A percentile compares a stretch with the other conserved stretches of the same genome.
Conservation (phyloP, 2,797 vertebrate genomes). For the Artibeus jamaicensis region DNA sequence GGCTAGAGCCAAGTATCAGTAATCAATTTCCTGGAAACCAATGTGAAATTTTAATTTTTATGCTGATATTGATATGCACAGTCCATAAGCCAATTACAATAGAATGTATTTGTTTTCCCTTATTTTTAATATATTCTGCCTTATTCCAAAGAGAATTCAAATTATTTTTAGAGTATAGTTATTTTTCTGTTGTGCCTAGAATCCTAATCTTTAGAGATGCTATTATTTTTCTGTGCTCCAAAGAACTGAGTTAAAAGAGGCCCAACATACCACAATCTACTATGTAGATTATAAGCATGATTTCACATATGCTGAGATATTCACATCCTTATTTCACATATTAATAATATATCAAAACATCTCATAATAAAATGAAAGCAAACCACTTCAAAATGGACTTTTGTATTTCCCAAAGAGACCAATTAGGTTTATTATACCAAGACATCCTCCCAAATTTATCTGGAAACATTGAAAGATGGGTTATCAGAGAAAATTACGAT, state of each 20-base stretch:
- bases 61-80: not conserved
- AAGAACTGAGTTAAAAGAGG: not conserved
- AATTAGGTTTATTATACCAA: slow-evolving; percentile 76
- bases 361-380: slow-evolving; percentile 8
- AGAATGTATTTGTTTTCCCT: not conserved
- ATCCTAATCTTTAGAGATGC: not conserved
- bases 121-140: not conserved
- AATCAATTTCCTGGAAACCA: not conserved
- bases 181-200: not conserved
- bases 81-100: not conserved
- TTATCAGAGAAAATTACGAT: slow-evolving; percentile 68
- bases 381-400: slow-evolving; percentile 53
- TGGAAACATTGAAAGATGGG: slow-evolving; percentile 62
- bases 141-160: not conserved
- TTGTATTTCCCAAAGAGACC: slow-evolving; percentile 77
- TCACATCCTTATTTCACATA: slow-evolving; percentile 13
- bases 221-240: slow-evolving; percentile 1
- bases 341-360: slow-evolving; percentile 44
- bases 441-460: slow-evolving; percentile 47
- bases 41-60: not conserved
- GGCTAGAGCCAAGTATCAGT: not conserved
- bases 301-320: slow-evolving; percentile 1
- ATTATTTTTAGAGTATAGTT: not conserved
- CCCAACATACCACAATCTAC: not conserved
- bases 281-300: not conserved